phyloP scores from a whole-genome alignment of 92 coral and sea anemone genomes.

The Epizoanthus illoricatus region DNA sequence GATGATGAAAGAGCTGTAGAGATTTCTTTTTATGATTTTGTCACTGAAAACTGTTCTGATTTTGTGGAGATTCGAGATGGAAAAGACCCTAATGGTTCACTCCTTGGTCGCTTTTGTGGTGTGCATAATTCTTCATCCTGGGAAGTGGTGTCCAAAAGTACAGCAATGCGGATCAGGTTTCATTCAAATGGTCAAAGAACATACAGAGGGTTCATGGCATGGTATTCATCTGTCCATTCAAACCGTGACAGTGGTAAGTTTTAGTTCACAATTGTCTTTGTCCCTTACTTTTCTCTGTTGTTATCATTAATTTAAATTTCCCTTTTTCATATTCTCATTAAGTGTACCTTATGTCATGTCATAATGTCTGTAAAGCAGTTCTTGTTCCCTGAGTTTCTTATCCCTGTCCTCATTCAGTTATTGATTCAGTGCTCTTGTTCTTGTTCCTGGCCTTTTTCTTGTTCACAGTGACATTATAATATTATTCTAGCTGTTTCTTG shows the following conservation, averaged over 20 bases:
- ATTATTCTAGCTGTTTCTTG: no score
- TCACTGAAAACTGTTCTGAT: conserved; percentile 35
- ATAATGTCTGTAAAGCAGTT: no score
- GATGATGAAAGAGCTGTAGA: conserved; percentile 13
- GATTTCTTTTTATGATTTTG: conserved; percentile 19
- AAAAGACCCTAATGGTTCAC: background rate
- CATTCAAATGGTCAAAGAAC: conserved; percentile 16
- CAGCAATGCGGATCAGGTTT: conserved; percentile 24
- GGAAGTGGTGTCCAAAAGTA: conserved; percentile 1
- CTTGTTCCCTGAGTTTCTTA: no score
- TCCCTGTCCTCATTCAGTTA: no score
- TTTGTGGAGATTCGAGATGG: conserved; percentile 40
- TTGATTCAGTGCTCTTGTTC: no score
- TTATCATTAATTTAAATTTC: no score
- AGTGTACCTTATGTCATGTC: no score
- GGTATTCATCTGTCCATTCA: background rate
- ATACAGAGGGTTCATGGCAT: conserved; percentile 19
- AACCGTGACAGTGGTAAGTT: background rate
- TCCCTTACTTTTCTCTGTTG: no score
- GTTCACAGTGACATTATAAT: no score
- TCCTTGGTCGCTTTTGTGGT: conserved; percentile 28
- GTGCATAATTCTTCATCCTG: background rate
- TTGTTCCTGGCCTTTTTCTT: no score
- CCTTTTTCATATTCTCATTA: no score
- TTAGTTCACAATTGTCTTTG: no score